Evolutionary conservation across 2,888 invertebrate species (phyloP), one percentile per base, ranked within the genome.

Genomic region (Lepidocyrtoides sp.): DNA sequence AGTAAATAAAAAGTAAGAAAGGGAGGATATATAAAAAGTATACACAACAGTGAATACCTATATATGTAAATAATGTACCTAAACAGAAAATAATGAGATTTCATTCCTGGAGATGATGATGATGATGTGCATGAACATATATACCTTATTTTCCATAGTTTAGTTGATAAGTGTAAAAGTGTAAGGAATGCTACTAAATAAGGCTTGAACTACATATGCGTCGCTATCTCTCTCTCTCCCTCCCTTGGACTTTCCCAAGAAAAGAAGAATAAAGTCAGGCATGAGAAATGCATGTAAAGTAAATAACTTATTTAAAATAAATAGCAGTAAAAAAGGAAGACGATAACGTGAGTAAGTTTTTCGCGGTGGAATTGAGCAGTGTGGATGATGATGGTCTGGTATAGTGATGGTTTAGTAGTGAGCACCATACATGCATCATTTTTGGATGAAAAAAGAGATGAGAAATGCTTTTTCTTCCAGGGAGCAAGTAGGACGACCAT

Each of bases 11-110:
- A n/a, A n/a, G n/a, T n/a, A n/a, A n/a, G n/a, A n/a, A n/a, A n/a
- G n/a, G n/a, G n/a, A n/a, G n/a, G 17, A 36, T 17, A 8, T 44
- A 72, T 44, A 72, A 72, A 44, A 23, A 12, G 23, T 29, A 44
- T 44, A 44, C 44, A 44, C 72, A 29, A 23, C 20, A 10, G 72
- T 23, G 23, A 44, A 5, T 44, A 41, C 20, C 23, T n/a, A 72
- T 72, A 44, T 12, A 44, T 23, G 69, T 69, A 69, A 69, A 69
- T 69, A 69, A 36, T 69, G 17, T 69, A 69, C 69, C n/a, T 69
- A 69, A 69, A 54, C 41, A 72, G 72, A 41, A 72, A 72, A 72
- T 44, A 60, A 60, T 26, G 17, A 44, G 8, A 69, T 69, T 7
- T 44, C 10, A 41, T 44, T 72, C 41, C 44, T 72, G 23, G 32